Evolutionary conservation across 2,888 invertebrate genomes (phyloP), one percentile per base, ranked within the genome.

Genomic region (Protodeltote pygarga): DNA sequence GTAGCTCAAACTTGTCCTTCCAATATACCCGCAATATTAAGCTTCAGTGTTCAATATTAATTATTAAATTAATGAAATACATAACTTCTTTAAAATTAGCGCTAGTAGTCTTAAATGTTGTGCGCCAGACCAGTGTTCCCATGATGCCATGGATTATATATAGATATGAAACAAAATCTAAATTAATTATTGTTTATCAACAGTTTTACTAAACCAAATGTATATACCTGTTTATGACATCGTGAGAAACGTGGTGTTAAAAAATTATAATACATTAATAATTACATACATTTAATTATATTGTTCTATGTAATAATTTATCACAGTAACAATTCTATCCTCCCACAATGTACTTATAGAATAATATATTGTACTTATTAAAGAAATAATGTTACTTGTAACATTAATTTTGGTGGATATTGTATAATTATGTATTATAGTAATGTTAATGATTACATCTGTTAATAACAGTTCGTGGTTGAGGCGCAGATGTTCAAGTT

Each of bases 1-100:
- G n/a, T n/a, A n/a, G 73, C 65, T 77, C 70, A 68, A 71, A 47
- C 14, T 50, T 66, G 52, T 67, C 69, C 75, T 74, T 73, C 73
- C 74, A 64, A 47, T 34, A 31, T 60, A 39, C 27, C 34, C 40
- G 28, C 35, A 29, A 27, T 23, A 14, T 34, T 9, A 23, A 44
- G 62, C 67, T 67, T 65, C 37, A 33, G 35, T 62, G 54, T 68
- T 54, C 46, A 51, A 46, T 14, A 33, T 20, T 35, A 31, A 21
- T 17, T 6, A 1, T 2, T 3, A 28, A 8, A 3, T 15, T 23
- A 27, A 34, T 17, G 5, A 13, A 21, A 29, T 31, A 9, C 13
- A 35, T 35, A 31, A 24, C 29, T 10, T 47, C 42, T 44, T 29
- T 21, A 25, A 6, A 27, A 9, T 24, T 45, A 55, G 11, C 6